Percentiles rank a stretch among this genome's conserved stretches.
Conservation (phyloP, 2,888 invertebrate genomes). For the Pardosa pseudoannulata region DNA sequence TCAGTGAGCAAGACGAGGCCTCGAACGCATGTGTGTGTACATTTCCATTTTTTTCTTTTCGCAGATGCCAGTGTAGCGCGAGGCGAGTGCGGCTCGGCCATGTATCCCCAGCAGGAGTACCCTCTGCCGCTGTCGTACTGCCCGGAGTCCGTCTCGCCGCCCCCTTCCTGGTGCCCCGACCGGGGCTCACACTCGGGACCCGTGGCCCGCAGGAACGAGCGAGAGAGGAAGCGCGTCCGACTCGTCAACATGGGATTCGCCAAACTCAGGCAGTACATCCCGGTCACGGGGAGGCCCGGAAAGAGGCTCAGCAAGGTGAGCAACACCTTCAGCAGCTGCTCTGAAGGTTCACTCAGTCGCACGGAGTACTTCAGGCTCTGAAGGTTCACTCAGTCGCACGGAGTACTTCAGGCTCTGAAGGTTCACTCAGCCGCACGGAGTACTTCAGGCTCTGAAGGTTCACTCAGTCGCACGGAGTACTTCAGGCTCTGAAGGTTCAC, state of each 20-base stretch:
- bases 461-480: too few species aligned
- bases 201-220: constrained; percentile 93
- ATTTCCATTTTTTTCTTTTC: background rate
- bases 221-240: constrained; percentile 95
- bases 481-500: too few species aligned
- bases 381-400: too few species aligned
- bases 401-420: too few species aligned
- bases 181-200: constrained; percentile 75
- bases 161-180: constrained; percentile 40
- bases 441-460: too few species aligned
- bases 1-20: too few species aligned
- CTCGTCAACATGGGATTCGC: constrained; percentile 87
- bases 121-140: constrained; percentile 23
- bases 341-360: too few species aligned
- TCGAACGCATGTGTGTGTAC: too few species aligned
- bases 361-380: too few species aligned
- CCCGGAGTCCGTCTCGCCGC: background rate
- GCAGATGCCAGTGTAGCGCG: constrained; percentile 17
- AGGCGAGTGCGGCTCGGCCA: constrained; percentile 8
- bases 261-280: constrained; percentile 90
- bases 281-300: constrained; percentile 77
- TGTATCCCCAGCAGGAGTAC: constrained; percentile 44
- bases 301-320: constrained; percentile 63
- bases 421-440: too few species aligned
- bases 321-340: too few species aligned